These are phyloP conservation scores for Montipora sp. DNA, from an alignment of 64 coral and sea anemone genomes.

Conservation along the genomic window DNA sequence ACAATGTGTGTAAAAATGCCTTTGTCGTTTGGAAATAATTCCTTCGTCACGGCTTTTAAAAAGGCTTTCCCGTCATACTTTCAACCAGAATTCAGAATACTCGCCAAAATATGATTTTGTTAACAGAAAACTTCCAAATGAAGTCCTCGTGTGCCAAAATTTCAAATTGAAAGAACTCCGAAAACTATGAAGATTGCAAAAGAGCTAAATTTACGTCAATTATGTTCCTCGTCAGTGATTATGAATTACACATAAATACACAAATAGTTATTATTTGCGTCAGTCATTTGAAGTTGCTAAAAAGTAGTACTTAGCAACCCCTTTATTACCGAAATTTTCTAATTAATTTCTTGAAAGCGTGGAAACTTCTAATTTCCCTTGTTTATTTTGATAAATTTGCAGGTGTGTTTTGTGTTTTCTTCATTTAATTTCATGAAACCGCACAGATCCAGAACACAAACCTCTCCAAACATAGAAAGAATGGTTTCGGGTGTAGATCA, in stretches of 20 bases:
- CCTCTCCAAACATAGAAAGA: neutral
- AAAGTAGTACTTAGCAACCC: neutral
- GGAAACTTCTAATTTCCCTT: neutral
- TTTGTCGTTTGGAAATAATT: slow-evolving; percentile 43
- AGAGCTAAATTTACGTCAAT: neutral
- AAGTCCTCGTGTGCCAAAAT: no score
- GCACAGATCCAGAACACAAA: no score
- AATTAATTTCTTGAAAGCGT: neutral
- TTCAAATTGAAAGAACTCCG: neutral
- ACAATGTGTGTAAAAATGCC: slow-evolving; percentile 21
- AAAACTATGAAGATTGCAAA: neutral
- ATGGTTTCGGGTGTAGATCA: neutral
- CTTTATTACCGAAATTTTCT: neutral
- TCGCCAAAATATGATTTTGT: no score
- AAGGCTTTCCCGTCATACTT: neutral
- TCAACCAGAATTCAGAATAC: no score
- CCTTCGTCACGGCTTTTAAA: slow-evolving; percentile 4
- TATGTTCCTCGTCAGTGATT: neutral
- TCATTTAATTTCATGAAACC: no score
- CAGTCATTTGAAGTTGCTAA: neutral
- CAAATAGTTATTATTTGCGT: neutral
- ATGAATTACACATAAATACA: neutral
- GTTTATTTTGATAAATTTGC: neutral
- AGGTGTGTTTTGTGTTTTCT: neutral
- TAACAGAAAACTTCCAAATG: no score